Conservation (phyloP, 1,140 invertebrate genomes). For the Lasaia peninsularis region DNA sequence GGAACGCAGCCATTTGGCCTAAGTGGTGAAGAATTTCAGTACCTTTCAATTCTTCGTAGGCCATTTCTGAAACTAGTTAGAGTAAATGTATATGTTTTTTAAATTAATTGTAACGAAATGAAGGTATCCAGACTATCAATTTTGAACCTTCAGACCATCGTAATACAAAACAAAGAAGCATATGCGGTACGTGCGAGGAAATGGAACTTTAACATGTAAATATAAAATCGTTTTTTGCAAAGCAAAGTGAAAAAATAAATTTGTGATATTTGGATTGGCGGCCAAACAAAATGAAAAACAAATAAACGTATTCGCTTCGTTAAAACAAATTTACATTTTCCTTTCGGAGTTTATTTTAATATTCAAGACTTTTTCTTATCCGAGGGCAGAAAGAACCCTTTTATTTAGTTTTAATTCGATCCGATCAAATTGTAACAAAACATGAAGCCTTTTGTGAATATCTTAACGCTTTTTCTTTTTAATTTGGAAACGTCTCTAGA, state of each 20-base stretch:
- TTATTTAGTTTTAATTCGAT: slow-evolving; percentile 34
- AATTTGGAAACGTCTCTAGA: neutral
- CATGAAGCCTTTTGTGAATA: neutral
- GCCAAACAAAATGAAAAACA: slow-evolving; percentile 42
- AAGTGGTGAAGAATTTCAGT: too few relatives aligned
- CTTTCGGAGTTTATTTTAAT: slow-evolving; percentile 43
- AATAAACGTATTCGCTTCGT: slow-evolving; percentile 56
- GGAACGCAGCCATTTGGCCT: too few relatives aligned
- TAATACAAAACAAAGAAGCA: slow-evolving; percentile 15
- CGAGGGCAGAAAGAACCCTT: slow-evolving; percentile 21
- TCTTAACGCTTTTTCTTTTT: neutral
- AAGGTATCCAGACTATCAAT: slow-evolving; percentile 27
- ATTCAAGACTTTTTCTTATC: slow-evolving; percentile 26
- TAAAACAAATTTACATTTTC: slow-evolving; percentile 59
- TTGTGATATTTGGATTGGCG: slow-evolving; percentile 27
- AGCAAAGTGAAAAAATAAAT: slow-evolving; percentile 1
- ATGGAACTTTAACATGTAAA: slow-evolving; percentile 4
- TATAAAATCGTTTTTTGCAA: slow-evolving; percentile 25
- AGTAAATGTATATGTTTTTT: too few relatives aligned
- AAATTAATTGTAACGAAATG: neutral
- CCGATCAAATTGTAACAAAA: slow-evolving; percentile 15
- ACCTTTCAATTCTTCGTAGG: too few relatives aligned
- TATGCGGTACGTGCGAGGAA: neutral
- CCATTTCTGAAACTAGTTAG: too few relatives aligned
- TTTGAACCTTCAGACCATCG: slow-evolving; percentile 25